These are phyloP conservation scores for Rhinichthys klamathensis DNA, from an alignment of 2,113 vertebrate species.

Conservation along the genomic window DNA sequence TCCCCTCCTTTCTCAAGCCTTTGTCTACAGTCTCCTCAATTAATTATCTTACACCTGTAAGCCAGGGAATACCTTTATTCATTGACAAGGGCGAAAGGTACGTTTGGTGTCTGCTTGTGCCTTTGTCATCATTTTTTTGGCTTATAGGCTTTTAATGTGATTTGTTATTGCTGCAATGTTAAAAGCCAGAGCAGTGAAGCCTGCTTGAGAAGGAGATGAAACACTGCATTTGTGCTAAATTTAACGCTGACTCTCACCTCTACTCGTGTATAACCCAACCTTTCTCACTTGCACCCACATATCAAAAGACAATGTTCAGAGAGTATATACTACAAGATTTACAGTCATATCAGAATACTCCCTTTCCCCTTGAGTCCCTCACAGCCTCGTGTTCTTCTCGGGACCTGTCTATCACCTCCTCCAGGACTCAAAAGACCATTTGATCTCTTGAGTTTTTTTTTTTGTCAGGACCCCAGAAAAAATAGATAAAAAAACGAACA, in stretches of 20 bases:
- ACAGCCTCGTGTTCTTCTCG: slow-evolving; percentile 14
- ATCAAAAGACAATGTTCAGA: slow-evolving; percentile 18
- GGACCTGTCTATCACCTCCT: slow-evolving; percentile 43
- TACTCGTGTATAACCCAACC: neutral
- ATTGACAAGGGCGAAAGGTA: slow-evolving; percentile 67
- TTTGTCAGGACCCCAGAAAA: slow-evolving; percentile 46
- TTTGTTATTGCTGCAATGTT: slow-evolving; percentile 46
- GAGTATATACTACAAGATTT: slow-evolving; percentile 1
- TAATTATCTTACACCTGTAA: slow-evolving; percentile 67
- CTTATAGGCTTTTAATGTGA: neutral
- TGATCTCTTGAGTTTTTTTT: slow-evolving; percentile 42
- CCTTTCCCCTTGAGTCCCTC: neutral
- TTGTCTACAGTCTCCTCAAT: slow-evolving; percentile 62
- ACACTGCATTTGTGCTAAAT: neutral
- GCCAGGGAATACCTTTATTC: slow-evolving; percentile 62
- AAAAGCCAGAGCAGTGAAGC: slow-evolving; percentile 66
- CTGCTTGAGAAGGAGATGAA: neutral
- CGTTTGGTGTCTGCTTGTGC: slow-evolving; percentile 66
- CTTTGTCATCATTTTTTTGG: slow-evolving; percentile 60
- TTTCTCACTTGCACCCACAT: slow-evolving; percentile 6
- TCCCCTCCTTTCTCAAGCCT: slow-evolving; percentile 37
- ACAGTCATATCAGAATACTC: neutral
- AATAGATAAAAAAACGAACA: neutral
- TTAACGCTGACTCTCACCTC: neutral
- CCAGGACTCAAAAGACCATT: slow-evolving; percentile 37